Conservation (phyloP, 2,113 vertebrate genomes). For the Motacilla alba region DNA sequence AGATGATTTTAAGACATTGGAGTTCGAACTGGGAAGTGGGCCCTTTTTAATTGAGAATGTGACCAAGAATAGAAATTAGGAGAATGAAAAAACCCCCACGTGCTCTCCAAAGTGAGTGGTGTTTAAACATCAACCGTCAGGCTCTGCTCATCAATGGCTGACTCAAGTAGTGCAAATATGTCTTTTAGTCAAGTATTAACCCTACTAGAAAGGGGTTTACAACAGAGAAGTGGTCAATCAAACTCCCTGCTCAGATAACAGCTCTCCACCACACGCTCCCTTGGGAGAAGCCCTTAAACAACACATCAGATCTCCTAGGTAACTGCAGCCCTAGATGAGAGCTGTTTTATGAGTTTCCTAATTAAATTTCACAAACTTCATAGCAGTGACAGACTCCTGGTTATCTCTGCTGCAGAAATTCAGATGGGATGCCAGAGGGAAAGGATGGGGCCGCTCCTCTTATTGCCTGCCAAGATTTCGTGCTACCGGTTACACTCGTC, state of each 20-base stretch:
- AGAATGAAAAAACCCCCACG: not conserved
- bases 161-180: not conserved
- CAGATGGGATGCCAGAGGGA: slow-evolving; percentile 60
- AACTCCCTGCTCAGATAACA: not conserved
- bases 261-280: not conserved
- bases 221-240: not conserved
- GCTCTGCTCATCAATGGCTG: not conserved
- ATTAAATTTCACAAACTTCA: slow-evolving; percentile 53
- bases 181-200: not conserved
- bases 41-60: not conserved
- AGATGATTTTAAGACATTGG: not conserved
- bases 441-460: slow-evolving; percentile 63
- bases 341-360: slow-evolving; percentile 50
- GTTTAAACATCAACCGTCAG: not conserved
- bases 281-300: not conserved
- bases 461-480: slow-evolving; percentile 71
- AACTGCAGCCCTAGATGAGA: not conserved
- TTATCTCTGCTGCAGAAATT: slow-evolving; percentile 35
- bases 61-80: not conserved
- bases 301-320: not conserved
- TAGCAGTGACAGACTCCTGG: slow-evolving; percentile 33
- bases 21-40: not conserved
- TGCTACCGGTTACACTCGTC: slow-evolving; percentile 71
- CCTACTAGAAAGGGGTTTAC: not conserved
- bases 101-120: not conserved